Evolutionary conservation across 2,113 vertebrate genomes (phyloP).

Genomic region (Sinocyclocheilus maitianheensis): DNA sequence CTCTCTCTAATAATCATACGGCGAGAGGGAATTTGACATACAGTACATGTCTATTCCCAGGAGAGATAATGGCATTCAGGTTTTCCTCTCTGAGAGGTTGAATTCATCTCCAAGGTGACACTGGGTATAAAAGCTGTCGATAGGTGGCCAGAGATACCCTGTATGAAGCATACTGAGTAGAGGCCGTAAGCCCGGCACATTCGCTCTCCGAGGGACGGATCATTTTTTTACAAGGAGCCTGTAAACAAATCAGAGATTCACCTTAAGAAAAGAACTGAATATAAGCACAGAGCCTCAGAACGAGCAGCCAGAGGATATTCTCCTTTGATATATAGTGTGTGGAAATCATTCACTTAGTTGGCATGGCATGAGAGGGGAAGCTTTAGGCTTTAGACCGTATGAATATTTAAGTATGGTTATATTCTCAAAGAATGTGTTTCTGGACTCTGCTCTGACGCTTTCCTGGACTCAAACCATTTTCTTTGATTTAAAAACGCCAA

Average conservation of each 20-base stretch:
- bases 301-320: constrained; percentile 12
- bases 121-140: constrained; percentile 73
- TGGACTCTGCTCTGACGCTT: background rate
- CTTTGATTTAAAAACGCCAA: background rate
- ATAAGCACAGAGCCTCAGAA: background rate
- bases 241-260: constrained; percentile 60
- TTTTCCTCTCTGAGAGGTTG: constrained; percentile 65
- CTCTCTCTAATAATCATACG: constrained; percentile 25
- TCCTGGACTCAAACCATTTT: background rate
- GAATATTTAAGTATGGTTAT: background rate
- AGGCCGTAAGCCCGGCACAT: constrained; percentile 65
- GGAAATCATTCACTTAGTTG: constrained; percentile 5
- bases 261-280: constrained; percentile 31
- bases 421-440: constrained; percentile 6
- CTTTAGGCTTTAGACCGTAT: background rate
- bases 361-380: background rate
- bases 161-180: constrained; percentile 72
- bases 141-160: constrained; percentile 71
- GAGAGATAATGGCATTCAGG: constrained; percentile 67
- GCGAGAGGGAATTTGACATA: constrained; percentile 66
- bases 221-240: constrained; percentile 71
- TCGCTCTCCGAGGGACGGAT: constrained; percentile 66
- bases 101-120: constrained; percentile 80
- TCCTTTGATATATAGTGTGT: background rate
- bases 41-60: constrained; percentile 53